A percentile compares a stretch with the other conserved stretches of the same genome.
Evolutionary conservation across 2,113 vertebrate genomes (phyloP).

Genomic region (Barbus barbus): DNA sequence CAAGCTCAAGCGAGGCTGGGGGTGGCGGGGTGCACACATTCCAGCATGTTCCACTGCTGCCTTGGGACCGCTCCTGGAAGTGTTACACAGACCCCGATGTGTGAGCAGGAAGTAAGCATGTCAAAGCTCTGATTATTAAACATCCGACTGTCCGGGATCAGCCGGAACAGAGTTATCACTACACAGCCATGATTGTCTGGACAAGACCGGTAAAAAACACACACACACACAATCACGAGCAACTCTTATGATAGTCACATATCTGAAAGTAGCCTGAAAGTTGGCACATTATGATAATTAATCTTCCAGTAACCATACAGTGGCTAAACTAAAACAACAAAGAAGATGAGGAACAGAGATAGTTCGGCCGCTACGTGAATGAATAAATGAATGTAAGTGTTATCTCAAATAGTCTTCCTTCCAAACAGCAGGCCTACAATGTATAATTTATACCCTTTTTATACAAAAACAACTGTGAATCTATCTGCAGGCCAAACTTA

Average conservation of each 20-base stretch:
- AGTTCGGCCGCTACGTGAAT: neutral
- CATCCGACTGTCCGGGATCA: conserved; percentile 50
- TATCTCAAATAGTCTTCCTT: neutral
- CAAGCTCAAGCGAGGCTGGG: conserved; percentile 44
- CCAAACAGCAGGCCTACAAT: neutral
- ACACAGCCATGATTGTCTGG: conserved; percentile 43
- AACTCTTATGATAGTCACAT: neutral
- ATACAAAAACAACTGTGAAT: neutral
- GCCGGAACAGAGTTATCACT: conserved; percentile 55
- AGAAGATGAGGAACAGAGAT: conserved; percentile 1
- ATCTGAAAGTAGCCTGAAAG: neutral
- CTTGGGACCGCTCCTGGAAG: conserved; percentile 53
- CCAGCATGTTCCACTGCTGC: conserved; percentile 49
- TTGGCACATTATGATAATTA: neutral
- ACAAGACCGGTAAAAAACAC: neutral
- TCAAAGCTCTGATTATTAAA: conserved; percentile 52
- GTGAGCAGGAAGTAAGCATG: conserved; percentile 61
- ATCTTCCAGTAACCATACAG: neutral
- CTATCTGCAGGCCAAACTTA: neutral
- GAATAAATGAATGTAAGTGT: neutral
- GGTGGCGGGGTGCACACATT: conserved; percentile 47
- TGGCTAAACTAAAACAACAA: neutral
- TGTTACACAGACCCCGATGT: conserved; percentile 52
- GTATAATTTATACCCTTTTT: neutral
- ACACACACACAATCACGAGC: conserved; percentile 1